These are phyloP conservation scores for Saguinus midas DNA, from an alignment of 2,113 vertebrate genomes.

Conservation along the genomic window DNA sequence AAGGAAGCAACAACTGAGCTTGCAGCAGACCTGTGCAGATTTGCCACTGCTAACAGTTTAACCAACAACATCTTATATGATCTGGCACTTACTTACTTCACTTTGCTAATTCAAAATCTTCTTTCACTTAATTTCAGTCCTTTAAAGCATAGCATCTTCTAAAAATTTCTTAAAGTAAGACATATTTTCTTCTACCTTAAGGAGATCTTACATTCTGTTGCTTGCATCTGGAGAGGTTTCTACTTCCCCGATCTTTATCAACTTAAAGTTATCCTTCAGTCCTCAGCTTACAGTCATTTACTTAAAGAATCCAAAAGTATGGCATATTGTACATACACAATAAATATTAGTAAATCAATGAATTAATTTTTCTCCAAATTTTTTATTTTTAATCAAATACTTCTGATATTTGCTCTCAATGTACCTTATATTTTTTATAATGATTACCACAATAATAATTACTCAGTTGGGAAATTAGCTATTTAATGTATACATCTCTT, in stretches of 20 bases:
- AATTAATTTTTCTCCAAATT: background rate
- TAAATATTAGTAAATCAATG: background rate
- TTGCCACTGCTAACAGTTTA: no score
- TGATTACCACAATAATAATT: background rate
- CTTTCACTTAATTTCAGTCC: background rate
- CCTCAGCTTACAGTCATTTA: background rate
- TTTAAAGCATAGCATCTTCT: background rate
- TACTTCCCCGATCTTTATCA: background rate
- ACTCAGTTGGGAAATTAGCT: background rate
- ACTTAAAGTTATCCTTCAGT: background rate
- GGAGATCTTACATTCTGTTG: background rate
- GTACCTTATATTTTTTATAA: background rate
- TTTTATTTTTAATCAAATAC: background rate
- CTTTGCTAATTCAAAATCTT: background rate
- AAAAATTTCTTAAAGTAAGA: background rate
- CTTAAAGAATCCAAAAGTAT: fast-evolving
- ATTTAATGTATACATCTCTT: background rate
- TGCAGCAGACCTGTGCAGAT: no score
- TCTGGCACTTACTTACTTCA: background rate
- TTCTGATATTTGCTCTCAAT: background rate
- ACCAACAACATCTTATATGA: background rate
- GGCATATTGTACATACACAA: background rate
- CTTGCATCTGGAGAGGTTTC: background rate
- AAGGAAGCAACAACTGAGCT: no score
- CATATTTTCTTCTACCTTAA: background rate